Base-by-base conservation (phyloP, 2,888 invertebrate genomes). In the Xestia rhomboidea region DNA sequence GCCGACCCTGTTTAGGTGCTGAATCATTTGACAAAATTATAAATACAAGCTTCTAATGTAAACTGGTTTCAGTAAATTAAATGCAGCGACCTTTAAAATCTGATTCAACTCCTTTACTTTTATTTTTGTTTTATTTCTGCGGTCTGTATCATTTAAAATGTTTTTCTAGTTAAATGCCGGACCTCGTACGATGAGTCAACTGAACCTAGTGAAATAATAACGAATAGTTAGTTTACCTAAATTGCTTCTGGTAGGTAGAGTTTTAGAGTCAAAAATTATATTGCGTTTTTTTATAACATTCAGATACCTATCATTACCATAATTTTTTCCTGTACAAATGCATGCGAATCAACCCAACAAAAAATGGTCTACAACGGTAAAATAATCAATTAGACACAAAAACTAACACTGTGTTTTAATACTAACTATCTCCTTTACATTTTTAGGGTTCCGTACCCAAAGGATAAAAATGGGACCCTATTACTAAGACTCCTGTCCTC, bases 151-250 rank as follows among this genome's bases (percentile, higher is more conserved):
- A 54, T 18, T 46, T 44, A n/a, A 54, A n/a, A 54, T 54, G 4
- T 6, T 27, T 54, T 54, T 13, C 1, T 49, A 57, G 21, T 62
- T 15, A 27, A 44, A 51, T 51, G 24, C 24, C 54, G 49, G 68
- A 81, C 76, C 74, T 74, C 38, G 76, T 27, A 27, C 68, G 34
- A 44, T 79, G 63, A 74, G 24, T 68, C 27, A 63, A 62, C 68
- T n/a, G n/a, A 15, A 62, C 27, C 27, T 27, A 68, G 57, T 41
- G 6, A 41, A 67, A 49, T n/a, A 24, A 49, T 27, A 21, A 77
- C 11, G n/a, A 4, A 30, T 63, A n/a, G 38, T 63, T 24, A 30
- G 11, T 62, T 62, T 24, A 24, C 21, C 24, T 62, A 10, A 62
- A 34, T 62, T 34, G 15, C 13, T 49, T n/a, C 49, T 51, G 10